Evolutionary conservation across 2,113 vertebrate genomes (phyloP), one percentile per base, ranked within the genome.

Genomic region (Prinia subflava): DNA sequence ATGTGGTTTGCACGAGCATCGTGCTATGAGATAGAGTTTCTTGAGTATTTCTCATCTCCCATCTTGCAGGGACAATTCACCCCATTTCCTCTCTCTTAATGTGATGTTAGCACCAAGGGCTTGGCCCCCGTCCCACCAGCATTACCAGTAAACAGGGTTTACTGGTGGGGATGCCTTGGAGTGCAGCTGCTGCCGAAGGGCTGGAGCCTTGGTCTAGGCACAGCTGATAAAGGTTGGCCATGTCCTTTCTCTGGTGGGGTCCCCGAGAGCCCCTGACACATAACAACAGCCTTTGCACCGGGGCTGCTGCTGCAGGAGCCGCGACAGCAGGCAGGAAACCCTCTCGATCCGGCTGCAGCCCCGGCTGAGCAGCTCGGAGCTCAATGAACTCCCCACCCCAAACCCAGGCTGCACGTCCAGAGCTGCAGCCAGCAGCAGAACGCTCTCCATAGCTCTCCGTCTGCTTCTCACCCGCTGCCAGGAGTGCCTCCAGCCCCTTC

Each of bases 1-100:
- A 97, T 95, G 96, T 97, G 97, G 96, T 97, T 93, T 90, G 47
- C n/a, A 23, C 0, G 0, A 82, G 31, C 63, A 82, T 30, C 42
- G 78, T 13, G 4, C 75, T 80, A 15, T 41, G 42, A 57, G 41
- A 50, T 37, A 62, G 63, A 6, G 31, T 64, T 95, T 81, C 49
- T 89, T 0, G 7, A 18, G 57, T 78, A 41, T 81, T 65, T 1
- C 2, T 75, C 46, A 77, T 47, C 69, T 64, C 52, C 81, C 47
- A 44, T 55, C 46, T 87, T 10, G 1, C n/a, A 76, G 82, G 41
- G 41, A 12, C 5, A 0, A 20, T 53, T 62, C 2, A 11, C 13
- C 25, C 28, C 7, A 7, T 50, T 47, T 59, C 59, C 21, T 44
- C 27, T 18, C 56, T 3, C 10, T 5, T 62, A 46, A 17, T 42